phyloP scores from a whole-genome alignment of 2,797 vertebrate species.

The Phaenicophaeus curvirostris region DNA sequence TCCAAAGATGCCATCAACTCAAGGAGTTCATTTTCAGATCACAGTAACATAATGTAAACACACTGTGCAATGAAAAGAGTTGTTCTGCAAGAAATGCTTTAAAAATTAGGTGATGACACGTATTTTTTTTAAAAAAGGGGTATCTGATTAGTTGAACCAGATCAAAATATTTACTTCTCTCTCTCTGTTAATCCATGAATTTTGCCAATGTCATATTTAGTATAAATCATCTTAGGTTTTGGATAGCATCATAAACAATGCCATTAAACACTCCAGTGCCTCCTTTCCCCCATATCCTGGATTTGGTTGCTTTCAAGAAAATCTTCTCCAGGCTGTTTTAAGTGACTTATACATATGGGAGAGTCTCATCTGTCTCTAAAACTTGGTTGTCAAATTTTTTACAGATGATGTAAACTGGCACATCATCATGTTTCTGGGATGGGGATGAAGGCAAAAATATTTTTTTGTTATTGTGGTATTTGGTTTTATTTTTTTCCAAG shows the following conservation, averaged over 20 bases:
- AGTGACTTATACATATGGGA: background rate
- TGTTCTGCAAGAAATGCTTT: background rate
- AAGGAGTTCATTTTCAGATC: background rate
- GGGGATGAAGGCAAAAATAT: background rate
- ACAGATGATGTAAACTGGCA: slow-evolving; percentile 24
- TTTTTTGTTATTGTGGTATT: background rate
- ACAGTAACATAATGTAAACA: background rate
- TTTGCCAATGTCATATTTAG: background rate
- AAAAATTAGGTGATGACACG: background rate
- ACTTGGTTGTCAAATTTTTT: slow-evolving; percentile 7
- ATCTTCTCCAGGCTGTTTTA: slow-evolving; percentile 11
- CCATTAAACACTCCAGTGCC: background rate
- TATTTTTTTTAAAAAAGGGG: background rate
- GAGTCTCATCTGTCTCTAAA: background rate
- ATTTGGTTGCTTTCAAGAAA: background rate
- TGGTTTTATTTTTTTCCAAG: background rate
- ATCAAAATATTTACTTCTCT: background rate
- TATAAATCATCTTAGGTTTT: background rate
- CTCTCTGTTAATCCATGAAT: background rate
- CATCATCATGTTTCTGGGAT: slow-evolving; percentile 3
- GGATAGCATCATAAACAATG: background rate
- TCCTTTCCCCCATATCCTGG: background rate
- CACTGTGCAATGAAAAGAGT: background rate
- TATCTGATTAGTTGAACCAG: background rate
- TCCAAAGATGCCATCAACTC: background rate